Evolutionary conservation across 1,140 invertebrate genomes (phyloP), one percentile per base, ranked within the genome.

Genomic region (Hylaeus volcanicus): DNA sequence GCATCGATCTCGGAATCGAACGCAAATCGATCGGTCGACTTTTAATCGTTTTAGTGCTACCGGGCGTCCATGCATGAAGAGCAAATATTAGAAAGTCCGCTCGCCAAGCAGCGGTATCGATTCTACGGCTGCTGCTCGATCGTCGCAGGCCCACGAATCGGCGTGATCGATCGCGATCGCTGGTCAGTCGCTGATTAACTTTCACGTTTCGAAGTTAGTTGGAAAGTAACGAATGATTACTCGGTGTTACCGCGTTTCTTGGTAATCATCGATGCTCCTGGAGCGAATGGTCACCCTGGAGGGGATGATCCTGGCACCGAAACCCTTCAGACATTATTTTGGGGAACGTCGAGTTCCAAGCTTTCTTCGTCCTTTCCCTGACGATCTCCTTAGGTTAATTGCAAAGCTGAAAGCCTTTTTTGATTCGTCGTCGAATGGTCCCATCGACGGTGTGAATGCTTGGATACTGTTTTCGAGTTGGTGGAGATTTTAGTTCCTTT

Each of bases 41-140:
- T 79, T 74, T 74, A 74, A 80, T 80, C 78, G 63, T 53, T 74
- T 80, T 53, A 53, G 53, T 43, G 56, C 68, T 26, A 78, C 45
- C 56, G 56, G 1, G 3, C 75, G 63, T 79, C 41, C 68, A 73
- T 79, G 76, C 76, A 73, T 64, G 63, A 68, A 80, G 9, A 53
- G 63, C 51, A 45, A 61, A 75, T 65, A 79, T 74, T 80, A 75
- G 78, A 80, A 80, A 80, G 78, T 74, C 61, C 75, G 15, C 51
- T 51, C 51, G 51, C 51, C 51, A 5, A 3, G 43, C 43, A 8
- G n/a, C 45, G 58, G 39, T 43, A 61, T 53, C 51, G 68, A 70
- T 70, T 5, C n/a, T 6, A 8, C 37, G 39, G 39, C 37, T 5
- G 58, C 6, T 37, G 43, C 37, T 72, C 51, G 69, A 78, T 63